Conservation (phyloP, 1,140 invertebrate genomes). For the Anastatus disparis region DNA sequence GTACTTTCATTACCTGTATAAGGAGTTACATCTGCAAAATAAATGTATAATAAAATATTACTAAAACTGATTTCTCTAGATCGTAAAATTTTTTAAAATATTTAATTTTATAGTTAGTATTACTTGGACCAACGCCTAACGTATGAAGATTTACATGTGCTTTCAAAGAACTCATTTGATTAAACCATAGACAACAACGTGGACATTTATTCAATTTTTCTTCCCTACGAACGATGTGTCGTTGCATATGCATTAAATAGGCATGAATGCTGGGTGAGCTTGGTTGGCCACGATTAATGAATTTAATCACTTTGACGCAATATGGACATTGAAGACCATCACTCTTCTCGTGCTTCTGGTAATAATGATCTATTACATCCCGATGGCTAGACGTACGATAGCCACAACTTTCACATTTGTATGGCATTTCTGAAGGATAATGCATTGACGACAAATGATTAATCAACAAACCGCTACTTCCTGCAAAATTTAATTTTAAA, state of each 20-base stretch:
- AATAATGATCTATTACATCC: slow-evolving; percentile 78
- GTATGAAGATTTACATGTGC: slow-evolving; percentile 62
- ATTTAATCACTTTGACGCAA: slow-evolving; percentile 73
- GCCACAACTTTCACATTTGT: slow-evolving; percentile 78
- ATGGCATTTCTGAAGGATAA: slow-evolving; percentile 81
- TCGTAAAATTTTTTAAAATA: slow-evolving; percentile 3
- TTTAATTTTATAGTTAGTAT: slow-evolving; percentile 13
- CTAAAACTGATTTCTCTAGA: too few species aligned
- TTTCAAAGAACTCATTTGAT: slow-evolving; percentile 71
- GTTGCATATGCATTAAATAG: slow-evolving; percentile 63
- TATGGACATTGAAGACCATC: slow-evolving; percentile 77
- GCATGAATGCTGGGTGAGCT: slow-evolving; percentile 57
- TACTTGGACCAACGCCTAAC: slow-evolving; percentile 48
- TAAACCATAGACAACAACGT: slow-evolving; percentile 77
- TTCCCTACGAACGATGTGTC: slow-evolving; percentile 65
- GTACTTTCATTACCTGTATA: slow-evolving; percentile 54
- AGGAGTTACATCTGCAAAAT: slow-evolving; percentile 59
- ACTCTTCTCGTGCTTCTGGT: slow-evolving; percentile 71
- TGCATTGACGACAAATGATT: slow-evolving; percentile 82
- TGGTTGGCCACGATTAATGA: neutral
- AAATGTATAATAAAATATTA: slow-evolving; percentile 21
- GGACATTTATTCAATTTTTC: slow-evolving; percentile 73
- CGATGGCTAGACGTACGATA: slow-evolving; percentile 82
- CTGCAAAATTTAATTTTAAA: slow-evolving; percentile 34
- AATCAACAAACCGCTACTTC: slow-evolving; percentile 68